A percentile compares a stretch with the other conserved stretches of the same genome.
These are phyloP conservation scores for Maccullochella peelii DNA, from an alignment of 2,113 vertebrate species.

Conservation along the genomic window DNA sequence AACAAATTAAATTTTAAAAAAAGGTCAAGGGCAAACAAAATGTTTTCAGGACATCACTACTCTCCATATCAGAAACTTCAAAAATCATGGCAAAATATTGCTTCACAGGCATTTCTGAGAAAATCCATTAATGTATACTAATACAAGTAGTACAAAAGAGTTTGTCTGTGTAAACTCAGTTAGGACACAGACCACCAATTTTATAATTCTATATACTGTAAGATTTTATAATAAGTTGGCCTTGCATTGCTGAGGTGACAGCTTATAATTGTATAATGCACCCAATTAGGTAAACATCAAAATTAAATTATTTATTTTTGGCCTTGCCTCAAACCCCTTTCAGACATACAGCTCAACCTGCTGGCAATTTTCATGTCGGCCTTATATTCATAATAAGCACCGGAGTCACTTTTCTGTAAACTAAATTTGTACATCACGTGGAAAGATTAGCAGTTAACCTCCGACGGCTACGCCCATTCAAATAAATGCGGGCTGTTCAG, in stretches of 20 bases:
- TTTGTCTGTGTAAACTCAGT: too few species aligned
- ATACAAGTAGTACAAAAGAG: too few species aligned
- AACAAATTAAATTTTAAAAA: neutral
- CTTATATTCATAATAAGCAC: neutral
- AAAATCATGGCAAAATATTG: neutral
- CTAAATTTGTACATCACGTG: neutral
- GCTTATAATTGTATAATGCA: neutral
- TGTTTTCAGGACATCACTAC: too few species aligned
- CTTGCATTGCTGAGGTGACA: too few species aligned
- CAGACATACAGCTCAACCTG: neutral
- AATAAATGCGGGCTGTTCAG: neutral
- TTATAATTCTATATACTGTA: too few species aligned
- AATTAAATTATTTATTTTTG: too few species aligned
- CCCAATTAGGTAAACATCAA: neutral
- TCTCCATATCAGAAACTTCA: neutral
- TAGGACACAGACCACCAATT: too few species aligned
- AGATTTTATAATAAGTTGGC: too few species aligned
- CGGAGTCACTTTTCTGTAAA: neutral
- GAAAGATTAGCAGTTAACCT: neutral
- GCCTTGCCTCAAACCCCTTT: neutral
- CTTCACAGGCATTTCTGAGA: neutral
- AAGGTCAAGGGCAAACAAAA: neutral
- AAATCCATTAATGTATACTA: neutral
- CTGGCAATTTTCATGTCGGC: neutral
- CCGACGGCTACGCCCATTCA: neutral